phyloP scores from a whole-genome alignment of 2,797 vertebrate genomes.

The Karalla daura region DNA sequence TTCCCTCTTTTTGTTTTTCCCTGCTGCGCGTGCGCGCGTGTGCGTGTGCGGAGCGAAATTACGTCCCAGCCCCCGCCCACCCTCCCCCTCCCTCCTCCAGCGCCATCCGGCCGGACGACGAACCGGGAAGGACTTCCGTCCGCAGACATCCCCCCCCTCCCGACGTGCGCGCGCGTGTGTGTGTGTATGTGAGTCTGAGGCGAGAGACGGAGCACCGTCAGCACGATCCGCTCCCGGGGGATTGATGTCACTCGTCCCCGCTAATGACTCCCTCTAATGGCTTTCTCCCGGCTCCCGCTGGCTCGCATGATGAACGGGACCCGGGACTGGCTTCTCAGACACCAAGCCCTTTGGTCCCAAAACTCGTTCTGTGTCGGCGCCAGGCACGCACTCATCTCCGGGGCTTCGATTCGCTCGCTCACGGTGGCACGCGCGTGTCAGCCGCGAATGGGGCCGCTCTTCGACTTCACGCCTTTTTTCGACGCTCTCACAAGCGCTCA shows the following conservation, averaged over 20 bases:
- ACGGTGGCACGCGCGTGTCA: too few relatives aligned
- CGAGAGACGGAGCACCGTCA: neutral
- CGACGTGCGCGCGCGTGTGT: slow-evolving; percentile 6
- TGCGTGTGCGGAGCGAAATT: slow-evolving; percentile 46
- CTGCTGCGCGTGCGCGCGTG: too few relatives aligned
- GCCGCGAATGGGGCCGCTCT: too few relatives aligned
- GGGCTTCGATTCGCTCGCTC: too few relatives aligned
- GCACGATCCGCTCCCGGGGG: slow-evolving; percentile 7
- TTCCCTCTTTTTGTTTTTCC: too few relatives aligned
- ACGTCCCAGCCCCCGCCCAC: slow-evolving; percentile 15
- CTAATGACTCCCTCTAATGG: slow-evolving; percentile 22
- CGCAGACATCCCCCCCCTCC: too few relatives aligned
- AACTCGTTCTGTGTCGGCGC: too few relatives aligned
- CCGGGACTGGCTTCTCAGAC: neutral
- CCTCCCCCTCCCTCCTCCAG: slow-evolving; percentile 6
- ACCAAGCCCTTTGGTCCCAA: neutral
- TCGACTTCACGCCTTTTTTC: too few relatives aligned
- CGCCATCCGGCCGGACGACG: slow-evolving; percentile 12
- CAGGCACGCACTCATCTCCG: too few relatives aligned
- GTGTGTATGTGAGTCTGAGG: slow-evolving; percentile 12
- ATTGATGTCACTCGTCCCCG: slow-evolving; percentile 4
- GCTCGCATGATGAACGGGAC: slow-evolving; percentile 11
- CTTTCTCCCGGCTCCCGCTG: slow-evolving; percentile 5
- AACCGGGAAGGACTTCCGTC: too few relatives aligned
- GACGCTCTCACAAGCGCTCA: too few relatives aligned